Conservation (phyloP, 2,113 vertebrate genomes). For the Microcebus ravelobensis region DNA sequence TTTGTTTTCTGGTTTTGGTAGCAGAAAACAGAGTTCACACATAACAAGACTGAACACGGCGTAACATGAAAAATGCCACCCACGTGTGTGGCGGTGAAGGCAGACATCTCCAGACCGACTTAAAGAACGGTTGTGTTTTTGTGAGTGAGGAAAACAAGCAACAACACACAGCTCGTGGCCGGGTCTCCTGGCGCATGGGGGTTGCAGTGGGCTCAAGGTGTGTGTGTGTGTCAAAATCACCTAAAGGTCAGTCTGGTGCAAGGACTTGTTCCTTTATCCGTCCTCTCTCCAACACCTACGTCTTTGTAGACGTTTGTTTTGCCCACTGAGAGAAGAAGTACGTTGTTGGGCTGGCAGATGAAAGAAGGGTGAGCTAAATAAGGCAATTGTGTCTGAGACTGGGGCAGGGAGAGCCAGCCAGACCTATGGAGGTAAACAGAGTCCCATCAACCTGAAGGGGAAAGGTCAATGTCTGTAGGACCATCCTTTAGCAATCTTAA, state of each 20-base stretch:
- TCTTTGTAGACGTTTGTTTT: background rate
- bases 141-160: background rate
- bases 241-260: background rate
- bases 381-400: background rate
- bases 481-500: background rate
- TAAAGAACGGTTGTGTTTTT: background rate
- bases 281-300: background rate
- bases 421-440: background rate
- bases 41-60: background rate
- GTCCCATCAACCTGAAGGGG: accelerated
- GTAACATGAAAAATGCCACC: background rate
- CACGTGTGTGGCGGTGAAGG: accelerated
- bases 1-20: background rate
- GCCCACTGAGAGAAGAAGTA: background rate
- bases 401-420: background rate
- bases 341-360: background rate
- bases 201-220: background rate
- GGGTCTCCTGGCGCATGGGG: accelerated
- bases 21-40: background rate
- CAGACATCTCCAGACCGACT: background rate
- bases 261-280: background rate
- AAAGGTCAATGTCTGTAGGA: accelerated
- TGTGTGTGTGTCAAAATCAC: background rate
- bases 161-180: accelerated
- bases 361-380: background rate